Conservation (phyloP, 2,888 invertebrate genomes). For the Volucella bombylans region DNA sequence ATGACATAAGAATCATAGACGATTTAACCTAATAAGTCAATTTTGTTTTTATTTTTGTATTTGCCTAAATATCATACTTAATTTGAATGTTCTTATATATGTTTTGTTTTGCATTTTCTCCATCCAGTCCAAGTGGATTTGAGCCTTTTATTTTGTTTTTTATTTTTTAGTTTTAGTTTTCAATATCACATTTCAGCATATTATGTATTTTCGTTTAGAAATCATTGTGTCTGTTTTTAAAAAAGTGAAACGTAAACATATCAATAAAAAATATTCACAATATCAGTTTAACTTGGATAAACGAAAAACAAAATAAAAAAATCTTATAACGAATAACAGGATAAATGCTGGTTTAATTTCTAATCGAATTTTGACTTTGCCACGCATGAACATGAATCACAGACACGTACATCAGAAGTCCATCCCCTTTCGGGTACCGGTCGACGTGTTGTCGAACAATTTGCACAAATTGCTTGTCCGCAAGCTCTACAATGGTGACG, state of each 20-base stretch:
- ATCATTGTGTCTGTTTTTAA: constrained; percentile 30
- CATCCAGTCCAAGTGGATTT: constrained; percentile 26
- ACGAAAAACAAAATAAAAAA: constrained; percentile 24
- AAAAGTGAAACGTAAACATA: constrained; percentile 60
- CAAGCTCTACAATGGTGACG: constrained; percentile 89
- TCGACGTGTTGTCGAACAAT: constrained; percentile 83
- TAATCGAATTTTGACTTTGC: constrained; percentile 74
- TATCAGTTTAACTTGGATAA: constrained; percentile 39
- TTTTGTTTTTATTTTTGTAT: constrained; percentile 25
- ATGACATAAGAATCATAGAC: constrained; percentile 23
- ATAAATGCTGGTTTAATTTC: constrained; percentile 29
- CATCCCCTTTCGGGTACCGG: constrained; percentile 89
- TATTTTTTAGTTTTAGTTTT: constrained; percentile 50
- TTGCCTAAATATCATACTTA: constrained; percentile 21
- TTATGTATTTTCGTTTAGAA: constrained; percentile 33
- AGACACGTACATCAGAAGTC: constrained; percentile 89
- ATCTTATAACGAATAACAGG: constrained; percentile 32
- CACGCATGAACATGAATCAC: constrained; percentile 85
- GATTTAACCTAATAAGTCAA: constrained; percentile 28
- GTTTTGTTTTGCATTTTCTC: constrained; percentile 32
- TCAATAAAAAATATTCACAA: constrained; percentile 49
- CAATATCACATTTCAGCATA: constrained; percentile 69
- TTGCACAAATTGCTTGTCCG: constrained; percentile 87
- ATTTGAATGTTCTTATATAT: constrained; percentile 24
- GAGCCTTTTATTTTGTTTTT: constrained; percentile 19